Base-by-base conservation (phyloP, 2,797 vertebrate species). In the Tragopan temminckii region DNA sequence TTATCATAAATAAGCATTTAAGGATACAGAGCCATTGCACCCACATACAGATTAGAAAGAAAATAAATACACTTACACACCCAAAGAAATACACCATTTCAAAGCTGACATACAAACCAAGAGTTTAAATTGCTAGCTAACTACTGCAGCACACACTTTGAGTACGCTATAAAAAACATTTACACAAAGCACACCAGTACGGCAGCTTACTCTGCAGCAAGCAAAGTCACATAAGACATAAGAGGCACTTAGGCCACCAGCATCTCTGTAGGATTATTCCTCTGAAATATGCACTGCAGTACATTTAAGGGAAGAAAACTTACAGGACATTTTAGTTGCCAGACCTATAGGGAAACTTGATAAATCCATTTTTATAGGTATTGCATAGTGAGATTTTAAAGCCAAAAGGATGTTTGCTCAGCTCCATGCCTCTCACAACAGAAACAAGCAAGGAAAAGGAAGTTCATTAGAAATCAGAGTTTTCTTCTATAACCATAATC, bases 11-110 rank as follows among this genome's bases (percentile, higher is more conserved):
- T 29, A 74, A 74, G 29, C 25, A 42, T 24, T 19, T 2, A 50
- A 74, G 21, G 4, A 18, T 7, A 36, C 12, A 59, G 29, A 50
- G 18, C 8, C 35, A 67, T 53, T 50, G 21, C 1, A 2, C 5
- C 43, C 23, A 55, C 1, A 52, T 3, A 19, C 5, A 88, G 70
- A 7, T 31, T 7, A 35, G 9, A 0, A 9, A 23, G 17, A 42
- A 58, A 43, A 18, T 20, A 36, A 13, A 18, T 2, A 40, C 1
- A 23, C 1, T 15, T 4, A 19, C 0, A 20, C 4, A 9, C 6
- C 29, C 4, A 11, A 43, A 33, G 25, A 40, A 4, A 18, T 2
- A 27, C 0, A 1, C 0, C 7, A 31, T 64, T 88, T 52, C 2
- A 9, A 57, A 72, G 31, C 14, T 74, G 11, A 6, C 14, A 25